phyloP scores from a whole-genome alignment of 2,797 vertebrate genomes.

The Dendrocincla tyrannina region DNA sequence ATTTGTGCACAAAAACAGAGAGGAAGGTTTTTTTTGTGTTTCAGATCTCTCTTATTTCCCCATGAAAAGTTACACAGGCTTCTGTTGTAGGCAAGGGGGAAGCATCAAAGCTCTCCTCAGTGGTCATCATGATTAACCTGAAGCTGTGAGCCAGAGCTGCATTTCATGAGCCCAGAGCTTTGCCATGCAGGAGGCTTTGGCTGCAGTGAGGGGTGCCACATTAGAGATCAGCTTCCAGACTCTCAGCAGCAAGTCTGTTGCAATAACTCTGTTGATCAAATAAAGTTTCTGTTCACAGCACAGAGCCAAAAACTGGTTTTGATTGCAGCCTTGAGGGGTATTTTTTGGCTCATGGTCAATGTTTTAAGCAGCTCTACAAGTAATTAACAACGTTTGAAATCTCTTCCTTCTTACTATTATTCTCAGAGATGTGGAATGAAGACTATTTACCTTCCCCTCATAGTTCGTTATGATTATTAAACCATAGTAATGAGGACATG shows the following conservation, averaged over 20 bases:
- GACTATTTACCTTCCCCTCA: slow-evolving; percentile 51
- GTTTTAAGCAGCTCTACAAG: slow-evolving; percentile 50
- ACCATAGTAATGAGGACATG: slow-evolving; percentile 3
- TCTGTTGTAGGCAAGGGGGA: not conserved
- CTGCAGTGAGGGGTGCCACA: not conserved
- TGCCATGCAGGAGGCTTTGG: not conserved
- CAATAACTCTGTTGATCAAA: slow-evolving; percentile 51
- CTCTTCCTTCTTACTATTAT: slow-evolving; percentile 38
- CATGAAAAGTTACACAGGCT: not conserved
- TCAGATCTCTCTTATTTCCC: not conserved
- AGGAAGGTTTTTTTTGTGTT: not conserved
- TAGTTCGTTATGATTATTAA: slow-evolving; percentile 48
- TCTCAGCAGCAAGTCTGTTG: slow-evolving; percentile 34
- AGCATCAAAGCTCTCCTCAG: not conserved
- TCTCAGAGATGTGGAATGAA: slow-evolving; percentile 26
- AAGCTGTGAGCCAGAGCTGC: not conserved
- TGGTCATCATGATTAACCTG: not conserved
- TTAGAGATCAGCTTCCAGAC: not conserved
- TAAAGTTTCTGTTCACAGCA: slow-evolving; percentile 18
- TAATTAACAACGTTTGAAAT: slow-evolving; percentile 44
- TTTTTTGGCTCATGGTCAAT: slow-evolving; percentile 24
- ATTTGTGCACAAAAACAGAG: not conserved
- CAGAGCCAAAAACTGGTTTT: slow-evolving; percentile 54
- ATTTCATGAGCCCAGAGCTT: not conserved
- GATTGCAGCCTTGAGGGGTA: slow-evolving; percentile 57